phyloP scores from a whole-genome alignment of 92 coral and sea anemone species.

The Phenganax subtilis region DNA sequence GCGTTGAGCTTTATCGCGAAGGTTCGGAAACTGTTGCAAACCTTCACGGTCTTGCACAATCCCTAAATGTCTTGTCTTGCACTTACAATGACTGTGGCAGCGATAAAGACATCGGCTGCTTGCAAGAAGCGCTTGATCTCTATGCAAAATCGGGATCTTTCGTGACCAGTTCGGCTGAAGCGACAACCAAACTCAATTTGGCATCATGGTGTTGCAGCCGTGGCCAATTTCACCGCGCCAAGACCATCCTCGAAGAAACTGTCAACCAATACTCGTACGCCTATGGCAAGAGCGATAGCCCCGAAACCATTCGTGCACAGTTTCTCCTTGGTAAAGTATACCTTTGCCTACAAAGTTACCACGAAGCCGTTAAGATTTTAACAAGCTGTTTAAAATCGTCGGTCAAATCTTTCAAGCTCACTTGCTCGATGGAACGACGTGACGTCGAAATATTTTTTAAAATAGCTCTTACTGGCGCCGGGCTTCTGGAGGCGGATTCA shows the following conservation, averaged over 20 bases:
- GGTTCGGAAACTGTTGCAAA: not conserved
- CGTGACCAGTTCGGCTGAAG: conserved; percentile 26
- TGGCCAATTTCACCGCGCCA: conserved; percentile 11
- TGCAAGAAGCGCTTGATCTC: conserved; percentile 25
- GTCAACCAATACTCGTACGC: conserved; percentile 31
- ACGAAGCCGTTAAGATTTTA: conserved; percentile 23
- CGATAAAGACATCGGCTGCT: conserved; percentile 1
- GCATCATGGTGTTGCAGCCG: conserved; percentile 14
- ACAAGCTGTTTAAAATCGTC: conserved; percentile 13
- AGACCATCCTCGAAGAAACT: conserved; percentile 8
- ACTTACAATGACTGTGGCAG: not conserved
- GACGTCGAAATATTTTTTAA: conserved; percentile 23
- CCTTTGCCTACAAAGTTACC: conserved; percentile 19
- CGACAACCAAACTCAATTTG: conserved; percentile 15
- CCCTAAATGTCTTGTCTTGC: conserved; percentile 14
- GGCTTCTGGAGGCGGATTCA: conserved; percentile 19
- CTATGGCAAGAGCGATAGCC: conserved; percentile 18
- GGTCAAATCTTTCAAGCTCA: not conserved
- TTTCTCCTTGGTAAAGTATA: conserved; percentile 21
- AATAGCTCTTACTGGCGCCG: conserved; percentile 31
- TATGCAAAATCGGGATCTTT: conserved; percentile 8
- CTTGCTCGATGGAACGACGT: not conserved
- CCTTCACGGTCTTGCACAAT: conserved; percentile 16
- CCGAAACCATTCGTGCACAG: conserved; percentile 10
- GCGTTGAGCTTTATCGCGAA: conserved; percentile 31